Percentiles rank a stretch among this genome's conserved stretches.
phyloP scores from a whole-genome alignment of 1,140 invertebrate genomes.

The Scaptomyza hsui region DNA sequence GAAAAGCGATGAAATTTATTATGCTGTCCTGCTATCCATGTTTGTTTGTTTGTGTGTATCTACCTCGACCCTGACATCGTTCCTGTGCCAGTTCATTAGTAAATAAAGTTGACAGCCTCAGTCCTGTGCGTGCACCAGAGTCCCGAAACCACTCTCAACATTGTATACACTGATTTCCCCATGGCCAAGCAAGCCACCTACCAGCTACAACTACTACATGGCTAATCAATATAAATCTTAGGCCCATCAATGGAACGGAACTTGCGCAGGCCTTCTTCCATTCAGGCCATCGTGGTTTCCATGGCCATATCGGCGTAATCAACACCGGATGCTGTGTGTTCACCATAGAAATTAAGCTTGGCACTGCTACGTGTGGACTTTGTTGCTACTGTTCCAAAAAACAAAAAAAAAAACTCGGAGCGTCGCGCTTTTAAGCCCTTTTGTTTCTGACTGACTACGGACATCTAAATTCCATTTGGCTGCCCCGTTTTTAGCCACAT shows the following conservation, averaged over 20 bases:
- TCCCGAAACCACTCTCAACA: neutral
- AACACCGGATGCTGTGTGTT: slow-evolving; percentile 75
- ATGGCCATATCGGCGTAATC: slow-evolving; percentile 49
- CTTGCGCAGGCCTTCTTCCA: slow-evolving; percentile 7
- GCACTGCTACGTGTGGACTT: slow-evolving; percentile 54
- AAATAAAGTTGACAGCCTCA: slow-evolving; percentile 75
- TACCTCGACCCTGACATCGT: slow-evolving; percentile 20
- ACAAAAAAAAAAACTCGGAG: no score
- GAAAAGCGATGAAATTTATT: slow-evolving; percentile 25
- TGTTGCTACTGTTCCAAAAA: slow-evolving; percentile 5
- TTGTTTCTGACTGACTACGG: slow-evolving; percentile 32
- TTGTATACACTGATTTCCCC: slow-evolving; percentile 67
- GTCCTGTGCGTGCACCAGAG: slow-evolving; percentile 9
- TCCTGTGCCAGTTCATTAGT: slow-evolving; percentile 71
- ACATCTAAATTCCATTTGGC: slow-evolving; percentile 57
- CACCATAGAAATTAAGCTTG: slow-evolving; percentile 64
- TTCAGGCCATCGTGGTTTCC: slow-evolving; percentile 12
- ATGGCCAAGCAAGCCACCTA: no score
- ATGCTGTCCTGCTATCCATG: neutral
- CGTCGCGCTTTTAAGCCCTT: slow-evolving; percentile 35
- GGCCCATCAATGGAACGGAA: slow-evolving; percentile 37
- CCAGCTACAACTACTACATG: slow-evolving; percentile 19
- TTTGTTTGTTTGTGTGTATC: neutral
- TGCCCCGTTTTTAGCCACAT: slow-evolving; percentile 14
- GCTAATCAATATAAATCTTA: slow-evolving; percentile 77